phyloP scores from a whole-genome alignment of 1,140 invertebrate species.

The Scaptodrosophila lebanonensis region DNA sequence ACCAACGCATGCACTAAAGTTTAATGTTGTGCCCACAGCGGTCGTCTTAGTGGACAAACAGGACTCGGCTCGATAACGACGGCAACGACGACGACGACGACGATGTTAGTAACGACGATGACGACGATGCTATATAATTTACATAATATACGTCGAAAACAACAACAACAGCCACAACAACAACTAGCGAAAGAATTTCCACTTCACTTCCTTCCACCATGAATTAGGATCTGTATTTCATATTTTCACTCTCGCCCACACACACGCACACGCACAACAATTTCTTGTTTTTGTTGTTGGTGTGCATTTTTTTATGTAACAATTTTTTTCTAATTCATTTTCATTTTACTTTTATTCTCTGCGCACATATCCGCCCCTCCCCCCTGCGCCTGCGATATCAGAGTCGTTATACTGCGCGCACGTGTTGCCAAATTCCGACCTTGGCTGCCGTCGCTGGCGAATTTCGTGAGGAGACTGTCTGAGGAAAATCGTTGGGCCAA shows the following conservation, averaged over 20 bases:
- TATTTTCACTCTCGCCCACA: slow-evolving; percentile 64
- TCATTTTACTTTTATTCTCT: slow-evolving; percentile 59
- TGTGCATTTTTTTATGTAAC: no score
- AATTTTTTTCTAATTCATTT: slow-evolving; percentile 74
- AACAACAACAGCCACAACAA: slow-evolving; percentile 18
- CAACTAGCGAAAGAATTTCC: slow-evolving; percentile 16
- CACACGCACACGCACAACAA: slow-evolving; percentile 19
- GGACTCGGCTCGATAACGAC: no score
- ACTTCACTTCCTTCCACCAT: slow-evolving; percentile 26
- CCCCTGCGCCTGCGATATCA: slow-evolving; percentile 18
- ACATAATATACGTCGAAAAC: slow-evolving; percentile 61
- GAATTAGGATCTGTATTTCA: no score
- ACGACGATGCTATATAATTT: slow-evolving; percentile 66
- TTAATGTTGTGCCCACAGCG: slow-evolving; percentile 20
- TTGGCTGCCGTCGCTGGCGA: slow-evolving; percentile 41
- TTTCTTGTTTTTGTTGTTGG: slow-evolving; percentile 35
- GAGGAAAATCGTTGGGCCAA: slow-evolving; percentile 19
- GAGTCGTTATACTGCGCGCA: slow-evolving; percentile 16
- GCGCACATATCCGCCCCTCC: slow-evolving; percentile 27
- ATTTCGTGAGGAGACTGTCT: slow-evolving; percentile 62
- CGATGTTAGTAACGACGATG: slow-evolving; percentile 32
- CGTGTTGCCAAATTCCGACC: slow-evolving; percentile 46
- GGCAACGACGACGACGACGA: slow-evolving; percentile 11
- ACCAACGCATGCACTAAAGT: slow-evolving; percentile 3
- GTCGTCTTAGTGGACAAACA: no score